Percentiles rank a stretch among this genome's conserved stretches.
Conservation (phyloP, 2,113 vertebrate species). For the Eurystomus gularis region DNA sequence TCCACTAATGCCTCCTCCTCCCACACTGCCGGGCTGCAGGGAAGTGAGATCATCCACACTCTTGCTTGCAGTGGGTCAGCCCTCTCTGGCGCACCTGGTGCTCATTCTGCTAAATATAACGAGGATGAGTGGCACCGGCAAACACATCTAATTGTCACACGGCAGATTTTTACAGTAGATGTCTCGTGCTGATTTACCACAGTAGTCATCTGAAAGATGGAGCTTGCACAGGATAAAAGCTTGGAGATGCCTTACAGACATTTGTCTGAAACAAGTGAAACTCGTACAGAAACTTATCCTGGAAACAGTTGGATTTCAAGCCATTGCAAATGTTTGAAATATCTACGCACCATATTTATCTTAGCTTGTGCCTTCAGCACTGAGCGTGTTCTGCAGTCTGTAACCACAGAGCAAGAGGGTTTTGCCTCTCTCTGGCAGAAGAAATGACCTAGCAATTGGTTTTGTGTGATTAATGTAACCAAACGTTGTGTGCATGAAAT, state of each 20-base stretch:
- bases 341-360: not conserved
- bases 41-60: not conserved
- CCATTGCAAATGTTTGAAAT: not conserved
- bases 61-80: not conserved
- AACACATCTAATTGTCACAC: not conserved
- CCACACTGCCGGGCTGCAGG: accelerated
- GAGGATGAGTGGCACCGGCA: not conserved
- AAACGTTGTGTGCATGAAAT: not conserved
- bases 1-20: not conserved
- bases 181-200: not conserved
- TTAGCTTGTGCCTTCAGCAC: not conserved
- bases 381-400: not conserved
- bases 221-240: not conserved
- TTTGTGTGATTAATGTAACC: not conserved
- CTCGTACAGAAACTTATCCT: not conserved
- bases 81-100: not conserved
- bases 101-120: slow-evolving; percentile 9
- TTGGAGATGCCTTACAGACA: not conserved
- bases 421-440: not conserved
- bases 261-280: not conserved
- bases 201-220: not conserved
- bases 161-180: not conserved
- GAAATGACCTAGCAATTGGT: not conserved
- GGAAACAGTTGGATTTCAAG: not conserved
- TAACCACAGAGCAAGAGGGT: not conserved